Evolutionary conservation across 2,797 vertebrate species (phyloP).

Genomic region (Rhincodon typus): DNA sequence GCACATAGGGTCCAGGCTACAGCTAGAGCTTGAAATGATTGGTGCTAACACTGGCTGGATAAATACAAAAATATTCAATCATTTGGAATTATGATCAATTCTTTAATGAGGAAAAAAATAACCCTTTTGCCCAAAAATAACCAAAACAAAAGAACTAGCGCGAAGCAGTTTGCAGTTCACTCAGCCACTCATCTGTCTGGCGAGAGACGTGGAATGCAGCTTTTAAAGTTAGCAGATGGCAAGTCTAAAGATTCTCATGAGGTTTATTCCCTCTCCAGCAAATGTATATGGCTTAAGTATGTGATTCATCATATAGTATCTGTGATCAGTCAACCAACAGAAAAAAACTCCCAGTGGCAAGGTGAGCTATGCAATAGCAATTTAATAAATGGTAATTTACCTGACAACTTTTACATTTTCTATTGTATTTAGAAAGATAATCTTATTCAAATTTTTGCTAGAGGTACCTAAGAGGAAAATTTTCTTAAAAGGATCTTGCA

Average conservation of each 20-base stretch:
- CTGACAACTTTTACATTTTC: neutral
- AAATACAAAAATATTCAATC: neutral
- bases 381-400: constrained; percentile 19
- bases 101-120: neutral
- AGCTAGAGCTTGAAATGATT: neutral
- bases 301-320: constrained; percentile 20
- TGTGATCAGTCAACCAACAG: constrained; percentile 10
- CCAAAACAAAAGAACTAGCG: neutral
- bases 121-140: neutral
- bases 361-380: neutral
- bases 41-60: neutral
- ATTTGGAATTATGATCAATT: neutral
- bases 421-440: neutral
- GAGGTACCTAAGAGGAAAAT: neutral
- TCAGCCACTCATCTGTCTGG: neutral
- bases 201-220: neutral
- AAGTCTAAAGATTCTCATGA: constrained; percentile 30
- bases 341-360: constrained; percentile 27
- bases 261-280: constrained; percentile 22
- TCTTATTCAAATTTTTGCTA: constrained; percentile 7
- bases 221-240: constrained; percentile 21
- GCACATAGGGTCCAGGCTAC: neutral
- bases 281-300: constrained; percentile 1
- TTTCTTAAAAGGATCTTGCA: neutral
- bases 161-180: neutral